Conservation (phyloP, 2,797 vertebrate species). For the Hoplostethus mediterraneus region DNA sequence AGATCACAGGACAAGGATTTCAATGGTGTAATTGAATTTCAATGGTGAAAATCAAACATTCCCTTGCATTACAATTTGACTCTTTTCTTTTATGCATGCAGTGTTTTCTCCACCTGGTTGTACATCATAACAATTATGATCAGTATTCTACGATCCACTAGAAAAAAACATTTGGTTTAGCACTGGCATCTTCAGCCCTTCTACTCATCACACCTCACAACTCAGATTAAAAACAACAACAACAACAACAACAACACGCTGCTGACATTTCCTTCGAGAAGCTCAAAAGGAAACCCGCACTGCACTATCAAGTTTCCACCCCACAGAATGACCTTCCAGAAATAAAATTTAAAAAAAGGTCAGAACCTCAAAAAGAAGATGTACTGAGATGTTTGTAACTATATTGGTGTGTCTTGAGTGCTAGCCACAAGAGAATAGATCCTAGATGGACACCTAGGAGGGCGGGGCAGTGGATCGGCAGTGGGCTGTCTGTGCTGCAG, state of each 20-base stretch:
- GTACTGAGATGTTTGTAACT: slow-evolving; percentile 12
- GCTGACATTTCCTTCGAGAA: slow-evolving; percentile 25
- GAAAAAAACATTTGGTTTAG: slow-evolving; percentile 60
- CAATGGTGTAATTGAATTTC: no score
- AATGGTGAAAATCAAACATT: background rate
- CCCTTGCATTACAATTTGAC: slow-evolving; percentile 18
- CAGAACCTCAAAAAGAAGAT: background rate
- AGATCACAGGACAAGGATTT: slow-evolving; percentile 30
- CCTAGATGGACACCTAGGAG: background rate
- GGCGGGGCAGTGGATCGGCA: background rate
- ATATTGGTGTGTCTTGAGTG: background rate
- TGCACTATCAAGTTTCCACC: background rate
- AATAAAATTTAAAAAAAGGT: background rate
- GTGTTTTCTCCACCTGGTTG: slow-evolving; percentile 28
- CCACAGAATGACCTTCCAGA: background rate
- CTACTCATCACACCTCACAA: slow-evolving; percentile 73
- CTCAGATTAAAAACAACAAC: slow-evolving; percentile 42
- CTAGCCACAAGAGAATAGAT: background rate
- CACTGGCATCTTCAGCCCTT: slow-evolving; percentile 49
- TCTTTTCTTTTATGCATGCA: slow-evolving; percentile 31
- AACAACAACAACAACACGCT: slow-evolving; percentile 8
- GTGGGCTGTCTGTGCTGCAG: slow-evolving; percentile 12
- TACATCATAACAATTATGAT: slow-evolving; percentile 41
- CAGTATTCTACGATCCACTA: slow-evolving; percentile 43
- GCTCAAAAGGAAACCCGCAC: background rate